Base-by-base conservation (phyloP, 2,113 vertebrate species). In the Scatophagus argus region DNA sequence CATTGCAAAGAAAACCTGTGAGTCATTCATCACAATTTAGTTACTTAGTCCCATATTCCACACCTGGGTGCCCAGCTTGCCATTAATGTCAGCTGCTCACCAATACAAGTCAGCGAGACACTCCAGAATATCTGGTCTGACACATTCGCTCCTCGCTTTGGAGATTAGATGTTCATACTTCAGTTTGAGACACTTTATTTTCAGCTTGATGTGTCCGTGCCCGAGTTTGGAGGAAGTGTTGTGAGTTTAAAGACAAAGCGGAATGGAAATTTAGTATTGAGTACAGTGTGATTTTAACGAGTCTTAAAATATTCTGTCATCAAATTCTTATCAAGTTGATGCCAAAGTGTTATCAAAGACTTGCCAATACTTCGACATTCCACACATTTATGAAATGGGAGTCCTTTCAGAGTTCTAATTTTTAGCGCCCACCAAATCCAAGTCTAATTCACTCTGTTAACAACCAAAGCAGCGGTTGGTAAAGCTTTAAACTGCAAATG, bases 11-110 rank as follows among this genome's bases (percentile, higher is more conserved):
- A 82, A 88, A 91, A 77, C 46, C 77, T 85, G 63, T 34, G 60
- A 89, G 85, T 49, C 87, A 93, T 93, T 93, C 79, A 93, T 93
- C 90, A 93, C 79, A 87, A 93, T 93, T 93, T 91, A 90, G 83
- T 85, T 88, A 90, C 85, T 92, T 89, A 91, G 86, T 32, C 47
- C 69, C 70, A 78, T 92, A 87, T 86, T 89, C 89, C 80, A 89
- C 89, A 93, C 90, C 89, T 93, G 90, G 84, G 78, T 87, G 87
- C 79, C 74, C 84, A 89, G 83, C 84, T 84, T 90, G 84, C 82
- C 59, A 85, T 87, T 89, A 87, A 85, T 87, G 81, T 90, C 88
- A 83, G 73, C 84, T 83, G 84, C 79, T 87, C 81, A 81, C 83
- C 70, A 75, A 82, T 73, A 87, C 75, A 84, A 92, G 79, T 76